Conservation (phyloP, 2,113 vertebrate genomes). For the Chrysemys picta region DNA sequence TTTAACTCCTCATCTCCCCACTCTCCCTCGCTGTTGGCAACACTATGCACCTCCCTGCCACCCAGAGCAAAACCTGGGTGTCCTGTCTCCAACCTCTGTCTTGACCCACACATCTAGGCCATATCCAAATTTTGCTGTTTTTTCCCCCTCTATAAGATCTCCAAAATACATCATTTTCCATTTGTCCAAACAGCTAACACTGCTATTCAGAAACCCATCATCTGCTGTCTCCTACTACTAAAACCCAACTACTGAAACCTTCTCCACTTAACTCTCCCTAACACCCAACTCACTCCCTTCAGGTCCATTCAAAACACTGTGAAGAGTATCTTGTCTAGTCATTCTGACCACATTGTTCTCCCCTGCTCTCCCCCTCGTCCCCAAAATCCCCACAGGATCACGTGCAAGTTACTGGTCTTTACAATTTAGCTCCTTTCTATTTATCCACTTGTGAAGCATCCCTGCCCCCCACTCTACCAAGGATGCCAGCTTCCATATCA, state of each 20-base stretch:
- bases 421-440: neutral
- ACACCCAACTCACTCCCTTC: neutral
- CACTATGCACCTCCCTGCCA: neutral
- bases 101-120: neutral
- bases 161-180: neutral
- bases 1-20: neutral
- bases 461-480: neutral
- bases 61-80: neutral
- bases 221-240: neutral
- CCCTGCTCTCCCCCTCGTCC: neutral
- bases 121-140: accelerated
- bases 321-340: no score
- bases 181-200: neutral
- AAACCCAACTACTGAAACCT: neutral
- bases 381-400: neutral
- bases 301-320: neutral
- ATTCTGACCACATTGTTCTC: neutral
- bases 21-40: neutral
- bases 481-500: neutral
- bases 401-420: neutral
- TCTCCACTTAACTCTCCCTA: neutral
- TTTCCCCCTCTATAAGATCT: neutral
- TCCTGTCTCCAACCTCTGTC: neutral
- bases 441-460: neutral
- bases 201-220: neutral